Evolutionary conservation across 2,888 invertebrate genomes (phyloP).

Genomic region (Dryomyza anilis): DNA sequence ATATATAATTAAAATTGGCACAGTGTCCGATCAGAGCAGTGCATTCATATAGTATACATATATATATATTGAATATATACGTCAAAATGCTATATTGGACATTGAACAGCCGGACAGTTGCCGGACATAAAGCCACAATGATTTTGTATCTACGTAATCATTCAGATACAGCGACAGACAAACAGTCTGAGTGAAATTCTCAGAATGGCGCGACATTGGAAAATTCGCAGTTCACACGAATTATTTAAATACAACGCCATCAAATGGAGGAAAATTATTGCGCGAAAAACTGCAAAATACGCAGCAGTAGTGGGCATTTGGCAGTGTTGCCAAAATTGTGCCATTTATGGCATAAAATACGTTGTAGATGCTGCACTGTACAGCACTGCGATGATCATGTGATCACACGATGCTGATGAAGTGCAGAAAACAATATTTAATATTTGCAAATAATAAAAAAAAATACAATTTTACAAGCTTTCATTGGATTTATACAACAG

Average conservation of each 20-base stretch:
- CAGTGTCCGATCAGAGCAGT: no score
- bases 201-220: background rate
- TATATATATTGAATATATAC: background rate
- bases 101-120: background rate
- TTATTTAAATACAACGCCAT: background rate
- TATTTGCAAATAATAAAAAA: no score
- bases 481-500: no score
- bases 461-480: no score
- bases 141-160: no score
- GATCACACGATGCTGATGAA: background rate
- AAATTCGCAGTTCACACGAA: constrained; percentile 29
- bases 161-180: background rate
- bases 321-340: constrained; percentile 33
- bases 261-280: background rate
- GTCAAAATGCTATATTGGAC: background rate
- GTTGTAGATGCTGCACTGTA: no score
- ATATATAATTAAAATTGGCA: no score
- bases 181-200: background rate
- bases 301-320: constrained; percentile 14
- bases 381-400: no score
- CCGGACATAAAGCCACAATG: no score
- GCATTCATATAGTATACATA: no score
- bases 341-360: constrained; percentile 32
- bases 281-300: background rate
- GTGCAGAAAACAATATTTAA: background rate